Evolutionary conservation across 2,113 vertebrate species (phyloP).

Genomic region (Uria aalge): DNA sequence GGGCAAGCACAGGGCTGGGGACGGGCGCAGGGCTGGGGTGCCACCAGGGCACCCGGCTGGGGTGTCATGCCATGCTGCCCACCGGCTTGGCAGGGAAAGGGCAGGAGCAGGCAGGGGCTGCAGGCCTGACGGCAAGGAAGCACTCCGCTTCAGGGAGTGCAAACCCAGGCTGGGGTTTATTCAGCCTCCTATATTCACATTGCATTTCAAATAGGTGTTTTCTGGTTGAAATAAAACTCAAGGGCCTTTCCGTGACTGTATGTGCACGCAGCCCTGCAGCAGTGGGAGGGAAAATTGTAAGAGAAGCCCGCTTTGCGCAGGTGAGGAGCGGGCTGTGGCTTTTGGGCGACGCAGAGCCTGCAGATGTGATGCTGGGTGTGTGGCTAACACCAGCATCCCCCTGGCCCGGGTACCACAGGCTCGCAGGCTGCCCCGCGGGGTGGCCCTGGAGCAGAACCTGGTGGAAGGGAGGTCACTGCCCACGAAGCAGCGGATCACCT

Average conservation of each 20-base stretch:
- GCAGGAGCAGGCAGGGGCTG: neutral
- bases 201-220: neutral
- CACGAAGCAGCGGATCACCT: fast-evolving
- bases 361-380: neutral
- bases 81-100: fast-evolving
- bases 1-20: neutral
- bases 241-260: neutral
- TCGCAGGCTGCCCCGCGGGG: fast-evolving
- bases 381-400: neutral
- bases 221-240: neutral
- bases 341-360: fast-evolving
- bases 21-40: neutral
- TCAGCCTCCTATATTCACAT: neutral
- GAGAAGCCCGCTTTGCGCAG: neutral
- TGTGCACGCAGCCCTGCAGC: fast-evolving
- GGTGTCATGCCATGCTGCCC: neutral
- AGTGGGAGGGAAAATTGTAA: fast-evolving
- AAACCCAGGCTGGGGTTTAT: neutral
- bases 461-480: neutral
- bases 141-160: neutral
- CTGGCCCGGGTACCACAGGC: neutral
- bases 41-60: neutral
- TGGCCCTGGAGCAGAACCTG: neutral
- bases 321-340: neutral
- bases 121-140: neutral